Conservation (phyloP, 2,888 invertebrate genomes). For the Drosophila testacea region DNA sequence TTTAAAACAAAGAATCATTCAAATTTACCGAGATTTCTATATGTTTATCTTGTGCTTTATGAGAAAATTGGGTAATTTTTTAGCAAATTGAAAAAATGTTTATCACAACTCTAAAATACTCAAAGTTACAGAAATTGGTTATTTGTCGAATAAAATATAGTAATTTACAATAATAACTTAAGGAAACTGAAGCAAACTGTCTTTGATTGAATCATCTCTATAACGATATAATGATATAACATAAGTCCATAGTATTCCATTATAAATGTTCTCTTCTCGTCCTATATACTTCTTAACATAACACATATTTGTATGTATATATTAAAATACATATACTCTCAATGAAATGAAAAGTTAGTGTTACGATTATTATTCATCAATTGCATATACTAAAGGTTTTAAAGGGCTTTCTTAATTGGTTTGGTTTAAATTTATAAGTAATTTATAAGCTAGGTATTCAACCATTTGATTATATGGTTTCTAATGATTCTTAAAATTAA, state of each 20-base stretch:
- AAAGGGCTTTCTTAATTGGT: not conserved
- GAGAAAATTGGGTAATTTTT: not conserved
- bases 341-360: too few relatives aligned
- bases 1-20: not conserved
- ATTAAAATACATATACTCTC: too few relatives aligned
- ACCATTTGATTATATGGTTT: too few relatives aligned
- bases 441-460: not conserved
- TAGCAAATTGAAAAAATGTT: not conserved
- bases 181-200: too few relatives aligned
- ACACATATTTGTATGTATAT: too few relatives aligned
- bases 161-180: not conserved
- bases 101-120: not conserved
- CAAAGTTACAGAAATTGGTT: not conserved
- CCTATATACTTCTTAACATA: too few relatives aligned
- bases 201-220: too few relatives aligned
- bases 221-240: too few relatives aligned
- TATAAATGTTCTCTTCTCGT: too few relatives aligned
- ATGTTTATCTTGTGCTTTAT: too few relatives aligned
- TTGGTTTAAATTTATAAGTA: not conserved
- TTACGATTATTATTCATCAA: not conserved
- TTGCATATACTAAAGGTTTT: not conserved
- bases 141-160: not conserved
- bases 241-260: too few relatives aligned
- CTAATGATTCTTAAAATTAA: not conserved
- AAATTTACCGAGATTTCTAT: not conserved